Evolutionary conservation across 2,888 invertebrate species (phyloP).

Genomic region (Neocrepidodera transversa): DNA sequence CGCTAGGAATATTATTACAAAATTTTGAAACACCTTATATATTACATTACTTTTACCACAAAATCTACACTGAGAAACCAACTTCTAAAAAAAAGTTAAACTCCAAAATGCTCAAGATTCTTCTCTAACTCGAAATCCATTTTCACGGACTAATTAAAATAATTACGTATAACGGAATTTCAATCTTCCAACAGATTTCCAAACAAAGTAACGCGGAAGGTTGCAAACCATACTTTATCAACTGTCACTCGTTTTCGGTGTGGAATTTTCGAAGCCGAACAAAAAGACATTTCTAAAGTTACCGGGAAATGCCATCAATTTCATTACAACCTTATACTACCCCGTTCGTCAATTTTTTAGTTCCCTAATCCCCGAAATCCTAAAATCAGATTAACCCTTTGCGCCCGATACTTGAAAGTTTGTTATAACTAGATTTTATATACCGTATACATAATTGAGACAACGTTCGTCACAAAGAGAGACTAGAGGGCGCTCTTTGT

Average conservation of each 20-base stretch:
- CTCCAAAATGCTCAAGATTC: no score
- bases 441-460: slow-evolving; percentile 38
- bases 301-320: neutral
- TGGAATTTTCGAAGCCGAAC: slow-evolving; percentile 9
- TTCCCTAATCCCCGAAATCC: slow-evolving; percentile 23
- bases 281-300: slow-evolving; percentile 19
- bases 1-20: no score
- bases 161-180: slow-evolving; percentile 15
- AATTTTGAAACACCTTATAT: no score
- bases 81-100: no score
- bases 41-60: no score
- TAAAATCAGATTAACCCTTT: slow-evolving; percentile 35
- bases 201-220: neutral
- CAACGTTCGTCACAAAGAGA: slow-evolving; percentile 39
- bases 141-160: slow-evolving; percentile 12
- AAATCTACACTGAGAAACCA: no score
- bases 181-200: slow-evolving; percentile 8
- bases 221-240: slow-evolving; percentile 25
- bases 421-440: slow-evolving; percentile 39
- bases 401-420: slow-evolving; percentile 38
- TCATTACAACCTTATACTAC: no score
- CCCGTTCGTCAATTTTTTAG: no score
- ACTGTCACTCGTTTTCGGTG: slow-evolving; percentile 24
- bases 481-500: slow-evolving; percentile 38
- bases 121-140: slow-evolving; percentile 1